Evolutionary conservation across 2,113 vertebrate genomes (phyloP), one percentile per base, ranked within the genome.

Genomic region (Herpailurus yagouaroundi): DNA sequence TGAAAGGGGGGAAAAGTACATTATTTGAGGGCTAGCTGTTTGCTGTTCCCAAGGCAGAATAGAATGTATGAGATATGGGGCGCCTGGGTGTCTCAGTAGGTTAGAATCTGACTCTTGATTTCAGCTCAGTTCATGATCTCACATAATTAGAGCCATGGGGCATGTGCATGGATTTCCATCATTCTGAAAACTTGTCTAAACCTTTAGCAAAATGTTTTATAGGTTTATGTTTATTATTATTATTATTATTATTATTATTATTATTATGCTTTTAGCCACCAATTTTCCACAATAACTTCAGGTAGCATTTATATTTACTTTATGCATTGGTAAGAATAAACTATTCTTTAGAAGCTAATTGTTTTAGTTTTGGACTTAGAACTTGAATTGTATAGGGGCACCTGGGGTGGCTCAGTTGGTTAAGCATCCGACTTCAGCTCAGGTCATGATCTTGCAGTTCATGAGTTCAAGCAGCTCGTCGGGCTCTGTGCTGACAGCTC

Each of bases 291-390:
- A 94, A 31, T 73, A 89, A 41, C 29, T 86, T 90, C 18, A 76
- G 57, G 55, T 57, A 69, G 10, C 7, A 63, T 13, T 86, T 86
- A 19, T 38, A 27, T 93, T 87, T 91, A 19, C 18, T 69, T 89
- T 69, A 33, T 63, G 91, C 66, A 38, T 66, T 79, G 48, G 29
- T 73, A 66, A 87, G 16, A 80, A 76, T 81, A 93, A 2, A 19
- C 38, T 69, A 11, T 66, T 90, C 38, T 90, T 96, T 88, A 63
- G n/a, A 68, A 88, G 89, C 86, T 76, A 76, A 25, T 69, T 83
- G 7, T 88, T 95, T 98, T 66, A 52, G 0, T 91, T 94, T 89
- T 31, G 15, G 8, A 80, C 15, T 73, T 86, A 50, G 16, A 97
- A 85, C 4, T 63, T 69, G 9, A 84, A 48, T 79, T 83, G 7